Percentiles rank a stretch among this genome's conserved stretches.
Evolutionary conservation across 2,113 vertebrate genomes (phyloP).

Genomic region (Rhinolophus ferrumequinum): DNA sequence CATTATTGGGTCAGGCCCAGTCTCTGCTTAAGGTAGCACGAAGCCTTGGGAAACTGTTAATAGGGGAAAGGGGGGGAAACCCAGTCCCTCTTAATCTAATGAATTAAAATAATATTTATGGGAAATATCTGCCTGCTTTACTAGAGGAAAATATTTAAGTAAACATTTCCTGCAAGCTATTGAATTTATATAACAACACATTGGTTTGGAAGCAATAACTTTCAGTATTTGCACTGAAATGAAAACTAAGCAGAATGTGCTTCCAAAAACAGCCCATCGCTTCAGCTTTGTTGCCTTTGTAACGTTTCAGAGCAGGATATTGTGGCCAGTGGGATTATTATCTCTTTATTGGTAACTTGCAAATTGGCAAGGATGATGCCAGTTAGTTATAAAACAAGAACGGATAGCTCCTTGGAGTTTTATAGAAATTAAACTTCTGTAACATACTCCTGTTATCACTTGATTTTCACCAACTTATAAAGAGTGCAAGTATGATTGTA

Average conservation of each 20-base stretch:
- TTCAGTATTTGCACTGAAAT: conserved; percentile 47
- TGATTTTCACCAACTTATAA: neutral
- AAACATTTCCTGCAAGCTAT: conserved; percentile 59
- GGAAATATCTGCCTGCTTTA: conserved; percentile 51
- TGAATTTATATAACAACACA: conserved; percentile 31
- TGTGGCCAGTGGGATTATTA: neutral
- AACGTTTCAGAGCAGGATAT: neutral
- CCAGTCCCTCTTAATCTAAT: neutral
- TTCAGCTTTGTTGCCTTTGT: conserved; percentile 10
- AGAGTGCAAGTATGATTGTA: neutral
- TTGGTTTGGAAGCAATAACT: conserved; percentile 19
- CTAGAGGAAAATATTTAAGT: conserved; percentile 47
- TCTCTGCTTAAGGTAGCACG: neutral
- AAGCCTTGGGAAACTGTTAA: neutral
- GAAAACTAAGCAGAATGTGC: conserved; percentile 23
- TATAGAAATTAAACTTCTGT: neutral
- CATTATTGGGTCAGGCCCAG: neutral
- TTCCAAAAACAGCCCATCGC: neutral
- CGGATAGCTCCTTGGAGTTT: neutral
- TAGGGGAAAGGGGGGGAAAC: neutral
- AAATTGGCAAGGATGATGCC: conserved; percentile 9
- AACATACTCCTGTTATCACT: neutral
- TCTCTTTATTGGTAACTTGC: conserved; percentile 31
- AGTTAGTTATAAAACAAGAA: neutral
- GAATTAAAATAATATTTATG: conserved; percentile 48